phyloP scores from a whole-genome alignment of 2,888 invertebrate species.

The Sussaba pulchella region DNA sequence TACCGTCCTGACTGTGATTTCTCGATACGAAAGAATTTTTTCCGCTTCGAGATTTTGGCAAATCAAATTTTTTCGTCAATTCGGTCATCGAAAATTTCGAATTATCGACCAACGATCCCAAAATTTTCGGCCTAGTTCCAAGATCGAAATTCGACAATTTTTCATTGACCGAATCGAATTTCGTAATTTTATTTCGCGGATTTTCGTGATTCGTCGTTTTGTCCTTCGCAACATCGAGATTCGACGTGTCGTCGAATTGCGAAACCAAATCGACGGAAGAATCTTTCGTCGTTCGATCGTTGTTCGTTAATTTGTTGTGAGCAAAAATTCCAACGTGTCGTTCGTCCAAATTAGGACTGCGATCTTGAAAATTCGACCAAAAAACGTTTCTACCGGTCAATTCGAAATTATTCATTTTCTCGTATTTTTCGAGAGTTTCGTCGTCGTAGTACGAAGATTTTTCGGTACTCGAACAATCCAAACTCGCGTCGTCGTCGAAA shows the following conservation, averaged over 20 bases:
- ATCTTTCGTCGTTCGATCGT: constrained; percentile 66
- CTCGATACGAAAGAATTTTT: constrained; percentile 72
- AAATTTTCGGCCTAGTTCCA: constrained; percentile 78
- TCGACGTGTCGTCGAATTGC: constrained; percentile 65
- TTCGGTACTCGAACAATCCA: constrained; percentile 68
- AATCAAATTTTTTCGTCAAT: constrained; percentile 76
- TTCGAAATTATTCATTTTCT: constrained; percentile 79
- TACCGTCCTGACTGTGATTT: constrained; percentile 70
- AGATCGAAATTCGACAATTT: constrained; percentile 74
- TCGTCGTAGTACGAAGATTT: constrained; percentile 72
- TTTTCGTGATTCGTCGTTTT: constrained; percentile 69
- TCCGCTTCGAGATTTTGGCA: constrained; percentile 70
- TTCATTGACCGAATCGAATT: constrained; percentile 72
- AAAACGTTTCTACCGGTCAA: constrained; percentile 72
- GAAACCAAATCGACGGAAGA: constrained; percentile 52
- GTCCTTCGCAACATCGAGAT: constrained; percentile 63
- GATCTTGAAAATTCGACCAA: constrained; percentile 78
- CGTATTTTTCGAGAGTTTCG: constrained; percentile 72
- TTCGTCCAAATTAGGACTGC: constrained; percentile 51
- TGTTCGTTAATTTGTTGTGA: constrained; percentile 72
- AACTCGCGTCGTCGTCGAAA: constrained; percentile 74
- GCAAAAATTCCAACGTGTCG: constrained; percentile 45
- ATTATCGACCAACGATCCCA: constrained; percentile 68
- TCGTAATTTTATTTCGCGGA: constrained; percentile 68
- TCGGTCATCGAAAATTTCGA: constrained; percentile 74